These are phyloP conservation scores for Struthio camelus DNA, from an alignment of 2,113 vertebrate genomes.

Conservation along the genomic window DNA sequence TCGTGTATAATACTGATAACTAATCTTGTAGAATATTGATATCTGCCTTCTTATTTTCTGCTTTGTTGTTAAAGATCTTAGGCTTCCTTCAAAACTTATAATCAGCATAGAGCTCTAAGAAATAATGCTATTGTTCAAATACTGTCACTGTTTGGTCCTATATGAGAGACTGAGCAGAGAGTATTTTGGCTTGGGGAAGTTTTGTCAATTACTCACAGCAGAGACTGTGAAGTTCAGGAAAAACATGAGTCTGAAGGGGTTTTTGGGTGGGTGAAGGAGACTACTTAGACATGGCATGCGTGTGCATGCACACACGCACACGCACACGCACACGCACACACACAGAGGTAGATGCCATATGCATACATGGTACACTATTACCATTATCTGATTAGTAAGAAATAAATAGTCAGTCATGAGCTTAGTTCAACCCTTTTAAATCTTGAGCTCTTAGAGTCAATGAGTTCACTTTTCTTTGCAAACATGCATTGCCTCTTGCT, in stretches of 20 bases:
- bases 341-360: fast-evolving
- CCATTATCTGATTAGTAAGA: not conserved
- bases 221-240: not conserved
- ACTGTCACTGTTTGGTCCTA: not conserved
- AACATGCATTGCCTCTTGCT: not conserved
- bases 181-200: not conserved
- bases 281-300: not conserved
- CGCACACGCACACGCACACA: fast-evolving
- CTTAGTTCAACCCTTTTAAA: not conserved
- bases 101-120: not conserved
- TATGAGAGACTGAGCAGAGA: not conserved
- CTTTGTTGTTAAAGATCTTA: not conserved
- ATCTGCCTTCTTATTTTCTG: not conserved
- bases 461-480: not conserved
- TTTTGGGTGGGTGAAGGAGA: fast-evolving
- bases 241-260: not conserved
- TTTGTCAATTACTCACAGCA: not conserved
- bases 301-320: too few relatives aligned
- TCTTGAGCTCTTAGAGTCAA: not conserved
- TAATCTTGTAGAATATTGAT: not conserved
- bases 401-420: not conserved
- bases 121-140: not conserved
- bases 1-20: not conserved
- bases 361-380: not conserved
- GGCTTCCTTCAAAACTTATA: not conserved